Conservation (phyloP, 2,888 invertebrate genomes). For the Graphium colonna region DNA sequence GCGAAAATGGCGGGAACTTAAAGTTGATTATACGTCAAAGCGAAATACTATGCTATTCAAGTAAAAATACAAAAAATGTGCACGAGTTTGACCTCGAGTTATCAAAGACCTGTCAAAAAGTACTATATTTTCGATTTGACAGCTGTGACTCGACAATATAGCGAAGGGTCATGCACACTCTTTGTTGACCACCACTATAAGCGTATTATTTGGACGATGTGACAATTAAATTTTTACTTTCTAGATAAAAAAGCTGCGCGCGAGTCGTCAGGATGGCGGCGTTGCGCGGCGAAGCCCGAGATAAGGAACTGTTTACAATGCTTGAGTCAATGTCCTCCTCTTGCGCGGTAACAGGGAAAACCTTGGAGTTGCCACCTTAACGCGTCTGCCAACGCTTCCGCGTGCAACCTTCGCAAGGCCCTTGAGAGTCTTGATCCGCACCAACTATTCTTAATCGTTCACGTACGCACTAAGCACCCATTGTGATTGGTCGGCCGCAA, state of each 20-base stretch:
- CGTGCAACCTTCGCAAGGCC: conserved; percentile 42
- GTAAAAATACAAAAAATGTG: too few species aligned
- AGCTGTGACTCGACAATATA: too few species aligned
- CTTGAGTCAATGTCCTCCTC: conserved; percentile 79
- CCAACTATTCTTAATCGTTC: conserved; percentile 30
- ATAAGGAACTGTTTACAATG: conserved; percentile 80
- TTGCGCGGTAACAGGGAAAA: conserved; percentile 66
- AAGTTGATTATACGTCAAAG: too few species aligned
- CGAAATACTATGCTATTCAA: too few species aligned
- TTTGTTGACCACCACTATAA: neutral
- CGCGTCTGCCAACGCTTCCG: conserved; percentile 47
- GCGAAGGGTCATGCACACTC: too few species aligned
- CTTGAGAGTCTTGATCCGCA: conserved; percentile 59
- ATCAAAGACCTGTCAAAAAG: too few species aligned
- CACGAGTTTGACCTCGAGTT: too few species aligned
- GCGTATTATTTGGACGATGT: conserved; percentile 27
- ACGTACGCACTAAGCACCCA: conserved; percentile 25
- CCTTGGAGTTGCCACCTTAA: conserved; percentile 62
- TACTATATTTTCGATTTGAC: too few species aligned
- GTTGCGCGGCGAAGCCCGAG: conserved; percentile 56
- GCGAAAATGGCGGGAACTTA: too few species aligned
- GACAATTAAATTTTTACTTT: conserved; percentile 47
- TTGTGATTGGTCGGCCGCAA: conserved; percentile 24
- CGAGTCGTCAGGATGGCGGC: conserved; percentile 47
- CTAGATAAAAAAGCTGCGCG: conserved; percentile 74